phyloP scores from a whole-genome alignment of 2,797 vertebrate genomes.

The Neosilurus mollespiculum region DNA sequence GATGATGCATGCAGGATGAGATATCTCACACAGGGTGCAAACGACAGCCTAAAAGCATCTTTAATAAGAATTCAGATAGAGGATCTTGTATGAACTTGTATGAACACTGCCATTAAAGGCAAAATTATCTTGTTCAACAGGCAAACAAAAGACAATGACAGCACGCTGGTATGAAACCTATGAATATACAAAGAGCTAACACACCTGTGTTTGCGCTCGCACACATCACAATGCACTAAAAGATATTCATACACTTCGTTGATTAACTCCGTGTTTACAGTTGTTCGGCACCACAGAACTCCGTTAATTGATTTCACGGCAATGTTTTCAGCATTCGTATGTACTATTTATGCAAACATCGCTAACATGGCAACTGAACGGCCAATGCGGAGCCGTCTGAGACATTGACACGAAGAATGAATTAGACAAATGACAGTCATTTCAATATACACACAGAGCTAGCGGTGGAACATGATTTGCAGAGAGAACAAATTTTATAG shows the following conservation, averaged over 20 bases:
- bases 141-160: neutral
- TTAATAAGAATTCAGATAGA: neutral
- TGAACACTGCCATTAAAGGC: neutral
- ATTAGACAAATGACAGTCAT: neutral
- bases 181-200: slow-evolving; percentile 38
- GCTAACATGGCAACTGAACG: slow-evolving; percentile 12
- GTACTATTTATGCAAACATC: slow-evolving; percentile 22
- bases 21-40: neutral
- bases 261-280: slow-evolving; percentile 43
- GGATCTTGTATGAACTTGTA: neutral
- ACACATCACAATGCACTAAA: slow-evolving; percentile 23
- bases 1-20: neutral
- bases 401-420: slow-evolving; percentile 8
- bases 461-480: neutral
- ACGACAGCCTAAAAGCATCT: neutral
- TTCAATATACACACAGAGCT: slow-evolving; percentile 16
- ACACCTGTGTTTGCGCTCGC: slow-evolving; percentile 23
- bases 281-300: slow-evolving; percentile 7
- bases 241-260: slow-evolving; percentile 23
- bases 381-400: neutral
- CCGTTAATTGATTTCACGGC: slow-evolving; percentile 25
- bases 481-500: neutral
- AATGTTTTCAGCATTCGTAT: slow-evolving; percentile 6
- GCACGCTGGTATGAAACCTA: slow-evolving; percentile 1
- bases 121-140: neutral